These are phyloP conservation scores for Alcedo atthis DNA, from an alignment of 2,797 vertebrate species.

Conservation along the genomic window DNA sequence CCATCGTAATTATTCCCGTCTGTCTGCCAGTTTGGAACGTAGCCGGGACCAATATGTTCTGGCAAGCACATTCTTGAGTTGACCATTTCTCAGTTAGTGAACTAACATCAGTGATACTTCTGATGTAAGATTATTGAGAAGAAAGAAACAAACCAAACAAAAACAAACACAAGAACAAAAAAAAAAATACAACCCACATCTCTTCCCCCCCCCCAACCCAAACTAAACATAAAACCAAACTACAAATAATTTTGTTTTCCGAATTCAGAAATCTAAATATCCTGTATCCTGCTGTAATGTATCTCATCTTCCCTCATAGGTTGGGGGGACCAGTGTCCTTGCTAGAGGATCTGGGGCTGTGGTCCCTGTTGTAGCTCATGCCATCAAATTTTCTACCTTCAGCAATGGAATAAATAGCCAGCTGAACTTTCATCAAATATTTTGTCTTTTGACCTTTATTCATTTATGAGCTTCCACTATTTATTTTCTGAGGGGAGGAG, in stretches of 20 bases:
- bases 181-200: no score
- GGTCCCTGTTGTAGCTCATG: background rate
- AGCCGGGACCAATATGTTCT: background rate
- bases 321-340: background rate
- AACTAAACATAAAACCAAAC: background rate
- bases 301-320: background rate
- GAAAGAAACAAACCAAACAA: background rate
- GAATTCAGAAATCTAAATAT: background rate
- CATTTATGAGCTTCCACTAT: background rate
- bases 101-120: background rate
- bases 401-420: background rate
- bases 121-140: background rate
- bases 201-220: background rate
- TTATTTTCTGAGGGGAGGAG: background rate
- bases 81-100: background rate
- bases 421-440: background rate
- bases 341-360: background rate
- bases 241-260: background rate
- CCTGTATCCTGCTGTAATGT: background rate
- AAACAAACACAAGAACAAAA: background rate
- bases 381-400: background rate
- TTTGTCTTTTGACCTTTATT: background rate
- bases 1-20: background rate
- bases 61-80: background rate
- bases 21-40: background rate